These are phyloP conservation scores for Calliopum simillimum DNA, from an alignment of 2,888 invertebrate species.

Conservation along the genomic window DNA sequence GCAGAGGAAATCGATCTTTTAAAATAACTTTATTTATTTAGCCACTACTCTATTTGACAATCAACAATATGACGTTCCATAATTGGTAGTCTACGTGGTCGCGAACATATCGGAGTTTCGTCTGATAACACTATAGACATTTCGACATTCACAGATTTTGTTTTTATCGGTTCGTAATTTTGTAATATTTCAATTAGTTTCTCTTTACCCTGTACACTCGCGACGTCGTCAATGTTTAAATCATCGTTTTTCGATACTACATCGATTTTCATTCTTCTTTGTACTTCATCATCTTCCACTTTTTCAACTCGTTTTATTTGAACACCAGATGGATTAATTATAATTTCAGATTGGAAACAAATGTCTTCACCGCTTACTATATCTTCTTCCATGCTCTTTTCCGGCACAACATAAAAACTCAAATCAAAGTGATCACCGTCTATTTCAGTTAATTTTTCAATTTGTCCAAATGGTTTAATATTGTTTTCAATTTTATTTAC, in stretches of 20 bases:
- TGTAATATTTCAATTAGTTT: conserved; percentile 20
- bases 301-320: not conserved
- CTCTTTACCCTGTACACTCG: not conserved
- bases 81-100: conserved; percentile 21
- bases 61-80: conserved; percentile 37
- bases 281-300: not conserved
- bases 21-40: conserved; percentile 45
- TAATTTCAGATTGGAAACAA: not conserved
- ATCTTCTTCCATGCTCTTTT: conserved; percentile 7
- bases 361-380: not conserved
- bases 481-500: conserved; percentile 2
- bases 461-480: conserved; percentile 2
- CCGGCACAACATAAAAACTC: conserved; percentile 1
- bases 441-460: conserved; percentile 5
- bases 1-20: conserved; percentile 51
- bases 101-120: conserved; percentile 31
- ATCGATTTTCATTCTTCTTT: conserved; percentile 3
- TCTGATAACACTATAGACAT: conserved; percentile 33
- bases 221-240: conserved; percentile 9
- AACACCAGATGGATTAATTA: conserved; percentile 8
- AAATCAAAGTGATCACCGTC: not conserved
- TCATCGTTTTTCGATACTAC: conserved; percentile 6
- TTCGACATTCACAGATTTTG: conserved; percentile 38
- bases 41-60: conserved; percentile 40
- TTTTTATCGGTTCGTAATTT: conserved; percentile 47